phyloP scores from a whole-genome alignment of 2,113 vertebrate species.

The Agapornis roseicollis region DNA sequence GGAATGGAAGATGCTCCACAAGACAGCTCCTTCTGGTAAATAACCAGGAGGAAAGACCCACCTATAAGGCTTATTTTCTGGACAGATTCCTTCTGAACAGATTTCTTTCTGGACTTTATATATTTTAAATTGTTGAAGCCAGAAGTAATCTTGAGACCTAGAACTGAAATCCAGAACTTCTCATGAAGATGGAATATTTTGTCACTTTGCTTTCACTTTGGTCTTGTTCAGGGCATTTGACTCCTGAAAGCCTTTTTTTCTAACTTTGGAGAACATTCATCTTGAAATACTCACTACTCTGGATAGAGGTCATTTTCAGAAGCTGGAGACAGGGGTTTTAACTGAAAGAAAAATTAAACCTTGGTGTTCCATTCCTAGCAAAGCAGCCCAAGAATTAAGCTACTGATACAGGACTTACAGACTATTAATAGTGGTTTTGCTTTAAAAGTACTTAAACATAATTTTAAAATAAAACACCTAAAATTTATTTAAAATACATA shows the following conservation, averaged over 20 bases:
- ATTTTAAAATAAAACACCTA: not conserved
- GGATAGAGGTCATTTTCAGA: not conserved
- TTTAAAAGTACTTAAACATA: not conserved
- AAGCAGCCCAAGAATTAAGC: not conserved
- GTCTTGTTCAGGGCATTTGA: not conserved
- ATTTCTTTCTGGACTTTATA: not conserved
- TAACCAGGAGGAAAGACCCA: not conserved
- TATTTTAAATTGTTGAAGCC: not conserved
- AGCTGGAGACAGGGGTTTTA: not conserved
- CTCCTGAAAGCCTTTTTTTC: not conserved
- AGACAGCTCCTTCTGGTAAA: not conserved
- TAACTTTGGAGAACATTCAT: not conserved
- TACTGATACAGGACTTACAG: not conserved
- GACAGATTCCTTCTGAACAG: not conserved
- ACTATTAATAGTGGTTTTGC: not conserved
- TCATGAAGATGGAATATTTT: not conserved
- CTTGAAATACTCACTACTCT: not conserved
- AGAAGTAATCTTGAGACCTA: not conserved
- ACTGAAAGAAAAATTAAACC: not conserved
- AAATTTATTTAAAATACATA: not conserved
- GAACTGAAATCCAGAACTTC: not conserved
- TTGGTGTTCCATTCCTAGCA: not conserved
- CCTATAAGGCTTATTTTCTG: not conserved
- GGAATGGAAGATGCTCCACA: not conserved
- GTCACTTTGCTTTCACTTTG: not conserved